Conservation (phyloP, 2,113 vertebrate species). For the Alethe diademata region DNA sequence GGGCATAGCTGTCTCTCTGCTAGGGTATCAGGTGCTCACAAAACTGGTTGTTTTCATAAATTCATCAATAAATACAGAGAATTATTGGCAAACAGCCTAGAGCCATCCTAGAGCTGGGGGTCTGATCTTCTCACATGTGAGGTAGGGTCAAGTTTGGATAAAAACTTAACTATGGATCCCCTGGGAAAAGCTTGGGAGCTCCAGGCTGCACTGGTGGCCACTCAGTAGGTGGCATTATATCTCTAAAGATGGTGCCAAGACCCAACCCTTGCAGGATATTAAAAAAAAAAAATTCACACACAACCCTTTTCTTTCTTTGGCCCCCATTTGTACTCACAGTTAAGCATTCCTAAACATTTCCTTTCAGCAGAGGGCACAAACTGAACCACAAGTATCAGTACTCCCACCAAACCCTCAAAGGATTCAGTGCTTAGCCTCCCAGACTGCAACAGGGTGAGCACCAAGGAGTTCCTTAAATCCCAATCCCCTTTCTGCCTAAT, state of each 20-base stretch:
- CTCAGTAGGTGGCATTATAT: conserved; percentile 57
- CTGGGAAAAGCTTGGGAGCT: background rate
- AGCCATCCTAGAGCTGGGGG: background rate
- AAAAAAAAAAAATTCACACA: background rate
- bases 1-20: background rate
- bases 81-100: background rate
- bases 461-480: background rate
- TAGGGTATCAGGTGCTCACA: background rate
- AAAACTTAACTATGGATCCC: background rate
- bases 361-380: background rate
- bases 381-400: rapidly evolving
- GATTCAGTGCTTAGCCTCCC: background rate
- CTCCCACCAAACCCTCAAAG: background rate
- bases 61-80: background rate
- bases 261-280: rapidly evolving
- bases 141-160: background rate
- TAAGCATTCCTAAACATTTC: rapidly evolving
- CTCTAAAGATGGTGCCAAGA: background rate
- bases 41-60: background rate
- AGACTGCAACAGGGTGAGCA: background rate
- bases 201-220: background rate
- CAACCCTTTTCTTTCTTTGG: background rate
- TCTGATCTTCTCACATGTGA: background rate
- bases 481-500: background rate
- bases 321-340: rapidly evolving